These are phyloP conservation scores for Rhinolophus ferrumequinum DNA, from an alignment of 2,113 vertebrate genomes.

Conservation along the genomic window DNA sequence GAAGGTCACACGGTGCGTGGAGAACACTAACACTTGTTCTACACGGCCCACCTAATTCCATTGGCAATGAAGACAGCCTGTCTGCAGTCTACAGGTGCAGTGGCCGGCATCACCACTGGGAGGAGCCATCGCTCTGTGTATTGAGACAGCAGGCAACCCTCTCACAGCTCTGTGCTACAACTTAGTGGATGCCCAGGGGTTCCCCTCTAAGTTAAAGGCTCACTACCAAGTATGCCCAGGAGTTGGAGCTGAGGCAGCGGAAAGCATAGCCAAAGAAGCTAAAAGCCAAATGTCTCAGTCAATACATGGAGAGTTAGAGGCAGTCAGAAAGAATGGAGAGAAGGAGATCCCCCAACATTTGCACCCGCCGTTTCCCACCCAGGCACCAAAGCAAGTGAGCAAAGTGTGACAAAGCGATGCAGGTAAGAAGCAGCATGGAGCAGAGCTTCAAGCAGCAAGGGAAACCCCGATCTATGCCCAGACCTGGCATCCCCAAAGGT, in stretches of 20 bases:
- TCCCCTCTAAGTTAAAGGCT: not conserved
- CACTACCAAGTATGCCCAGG: not conserved
- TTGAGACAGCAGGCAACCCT: not conserved
- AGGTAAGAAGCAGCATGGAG: not conserved
- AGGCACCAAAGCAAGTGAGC: not conserved
- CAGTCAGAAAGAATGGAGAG: not conserved
- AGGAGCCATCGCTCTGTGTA: slow-evolving; percentile 28
- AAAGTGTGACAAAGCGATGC: not conserved
- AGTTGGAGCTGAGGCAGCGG: slow-evolving; percentile 1
- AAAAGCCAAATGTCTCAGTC: not conserved
- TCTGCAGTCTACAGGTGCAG: not conserved
- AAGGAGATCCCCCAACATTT: not conserved
- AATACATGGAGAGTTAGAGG: not conserved
- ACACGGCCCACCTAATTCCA: not conserved
- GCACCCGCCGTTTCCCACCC: not conserved
- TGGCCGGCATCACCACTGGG: not conserved
- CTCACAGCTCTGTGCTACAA: not conserved
- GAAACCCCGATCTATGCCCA: not conserved
- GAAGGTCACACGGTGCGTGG: not conserved
- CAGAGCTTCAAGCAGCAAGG: not conserved
- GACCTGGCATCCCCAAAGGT: not conserved
- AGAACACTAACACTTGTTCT: not conserved
- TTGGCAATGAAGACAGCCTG: accelerated
- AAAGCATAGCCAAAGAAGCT: slow-evolving; percentile 17
- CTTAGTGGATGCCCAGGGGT: not conserved